A percentile compares a stretch with the other conserved stretches of the same genome.
phyloP scores from a whole-genome alignment of 2,888 invertebrate species.

The Pyrrhosoma nymphula region DNA sequence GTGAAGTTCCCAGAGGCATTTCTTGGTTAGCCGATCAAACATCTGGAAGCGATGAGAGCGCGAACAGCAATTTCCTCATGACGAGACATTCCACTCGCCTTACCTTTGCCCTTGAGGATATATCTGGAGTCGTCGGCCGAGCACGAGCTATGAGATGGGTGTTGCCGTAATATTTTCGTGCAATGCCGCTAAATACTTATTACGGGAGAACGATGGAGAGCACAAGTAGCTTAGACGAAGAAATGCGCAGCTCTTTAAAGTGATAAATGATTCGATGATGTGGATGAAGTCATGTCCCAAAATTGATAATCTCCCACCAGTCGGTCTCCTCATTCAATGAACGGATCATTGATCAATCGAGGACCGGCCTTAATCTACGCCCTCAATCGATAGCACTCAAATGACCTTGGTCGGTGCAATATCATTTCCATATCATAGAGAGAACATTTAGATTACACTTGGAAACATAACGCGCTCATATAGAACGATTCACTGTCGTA shows the following conservation, averaged over 20 bases:
- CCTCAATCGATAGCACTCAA: neutral
- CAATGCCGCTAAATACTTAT: neutral
- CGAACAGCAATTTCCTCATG: neutral
- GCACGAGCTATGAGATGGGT: neutral
- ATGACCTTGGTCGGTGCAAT: too few species aligned
- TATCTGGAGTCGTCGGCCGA: neutral
- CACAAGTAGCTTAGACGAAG: neutral
- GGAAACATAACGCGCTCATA: too few species aligned
- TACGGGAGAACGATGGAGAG: neutral
- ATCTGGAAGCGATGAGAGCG: too few species aligned
- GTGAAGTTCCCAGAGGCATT: too few species aligned
- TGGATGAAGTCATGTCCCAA: neutral
- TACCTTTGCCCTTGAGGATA: neutral
- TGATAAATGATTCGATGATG: neutral
- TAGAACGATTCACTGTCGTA: too few species aligned
- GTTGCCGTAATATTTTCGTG: slow-evolving; percentile 27
- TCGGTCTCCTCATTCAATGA: neutral
- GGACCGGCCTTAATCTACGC: neutral
- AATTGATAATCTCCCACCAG: neutral
- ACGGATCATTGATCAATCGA: neutral
- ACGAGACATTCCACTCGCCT: neutral
- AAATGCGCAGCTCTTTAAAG: neutral
- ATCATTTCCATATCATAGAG: neutral
- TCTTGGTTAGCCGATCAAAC: too few species aligned
- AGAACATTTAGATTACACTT: neutral